phyloP scores from a whole-genome alignment of 2,113 vertebrate species.

The Saguinus midas region DNA sequence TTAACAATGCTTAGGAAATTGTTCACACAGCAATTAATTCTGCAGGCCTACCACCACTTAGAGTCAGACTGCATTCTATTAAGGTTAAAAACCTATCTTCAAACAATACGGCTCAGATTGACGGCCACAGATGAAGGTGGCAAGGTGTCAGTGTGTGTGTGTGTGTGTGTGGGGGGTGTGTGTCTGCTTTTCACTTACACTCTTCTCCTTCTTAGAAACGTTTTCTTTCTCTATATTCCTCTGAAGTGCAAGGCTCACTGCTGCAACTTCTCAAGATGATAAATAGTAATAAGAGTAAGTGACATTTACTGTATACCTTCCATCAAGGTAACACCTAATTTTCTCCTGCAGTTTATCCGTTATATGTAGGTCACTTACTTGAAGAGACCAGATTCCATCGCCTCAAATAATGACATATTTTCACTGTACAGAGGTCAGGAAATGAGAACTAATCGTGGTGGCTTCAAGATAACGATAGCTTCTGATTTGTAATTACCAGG shows the following conservation, averaged over 20 bases:
- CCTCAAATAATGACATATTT: slow-evolving; percentile 72
- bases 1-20: slow-evolving; percentile 67
- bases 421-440: slow-evolving; percentile 69
- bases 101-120: slow-evolving; percentile 30
- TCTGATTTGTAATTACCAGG: slow-evolving; percentile 83
- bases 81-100: slow-evolving; percentile 64
- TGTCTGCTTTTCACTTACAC: neutral
- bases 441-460: slow-evolving; percentile 75
- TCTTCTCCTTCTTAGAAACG: neutral
- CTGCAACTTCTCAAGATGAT: slow-evolving; percentile 33
- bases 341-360: slow-evolving; percentile 57
- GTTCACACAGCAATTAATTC: slow-evolving; percentile 62
- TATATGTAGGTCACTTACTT: slow-evolving; percentile 80
- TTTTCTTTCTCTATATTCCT: neutral
- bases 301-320: slow-evolving; percentile 69
- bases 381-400: slow-evolving; percentile 75
- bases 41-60: slow-evolving; percentile 49
- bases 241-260: neutral
- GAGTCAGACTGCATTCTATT: slow-evolving; percentile 55
- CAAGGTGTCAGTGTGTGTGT: neutral
- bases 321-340: slow-evolving; percentile 65
- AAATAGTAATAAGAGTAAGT: slow-evolving; percentile 66
- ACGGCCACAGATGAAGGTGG: neutral
- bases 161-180: neutral
- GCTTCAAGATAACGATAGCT: slow-evolving; percentile 77